Evolutionary conservation across 2,888 invertebrate species (phyloP), one percentile per base, ranked within the genome.

Genomic region (Chirona hameri): DNA sequence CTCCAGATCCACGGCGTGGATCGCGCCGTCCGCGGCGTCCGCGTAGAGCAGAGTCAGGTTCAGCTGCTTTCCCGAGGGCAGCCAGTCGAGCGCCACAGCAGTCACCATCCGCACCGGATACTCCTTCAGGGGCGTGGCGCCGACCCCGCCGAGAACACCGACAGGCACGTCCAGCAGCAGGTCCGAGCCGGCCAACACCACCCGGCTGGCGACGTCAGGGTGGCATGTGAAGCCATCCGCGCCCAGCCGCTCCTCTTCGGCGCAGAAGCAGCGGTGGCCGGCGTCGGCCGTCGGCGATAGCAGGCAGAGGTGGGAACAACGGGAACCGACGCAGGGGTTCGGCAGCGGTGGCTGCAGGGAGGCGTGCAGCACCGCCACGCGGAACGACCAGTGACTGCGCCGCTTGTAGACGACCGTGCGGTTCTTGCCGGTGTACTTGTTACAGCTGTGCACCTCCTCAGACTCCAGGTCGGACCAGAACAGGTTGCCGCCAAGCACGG

Each of bases 271-370:
- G 27, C 80, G 80, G 55, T 52, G 24, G 52, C 80, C 80, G 80
- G 14, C 27, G 14, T 0, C 15, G 10, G 46, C 24, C 39, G 39
- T 7, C 39, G 39, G 21, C 14, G 80, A 80, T 3, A 52, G 85
- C n/a, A 85, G 82, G 79, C 85, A 85, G 27, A 85, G 72, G 55
- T 85, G 85, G 21, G 83, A 82, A 82, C 85, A 85, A 7, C 72
- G 82, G 27, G 60, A 76, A 21, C 72, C 82, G 29, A 82, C 79
- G 81, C 85, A 85, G 27, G 84, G 79, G 82, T 83, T 85, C 57
- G 82, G 82, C n/a, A 81, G 72, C 14, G 84, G 82, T 79, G 76
- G 81, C 81, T 84, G 84, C 24, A 83, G 52, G 14, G 81, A 69
- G 29, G 55, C 81, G 79, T 84, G 84, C 69, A 84, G 84, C 48